Percentiles rank a stretch among this genome's conserved stretches.
Evolutionary conservation across 2,113 vertebrate species (phyloP).

Genomic region (Gallinago paraguaiae): DNA sequence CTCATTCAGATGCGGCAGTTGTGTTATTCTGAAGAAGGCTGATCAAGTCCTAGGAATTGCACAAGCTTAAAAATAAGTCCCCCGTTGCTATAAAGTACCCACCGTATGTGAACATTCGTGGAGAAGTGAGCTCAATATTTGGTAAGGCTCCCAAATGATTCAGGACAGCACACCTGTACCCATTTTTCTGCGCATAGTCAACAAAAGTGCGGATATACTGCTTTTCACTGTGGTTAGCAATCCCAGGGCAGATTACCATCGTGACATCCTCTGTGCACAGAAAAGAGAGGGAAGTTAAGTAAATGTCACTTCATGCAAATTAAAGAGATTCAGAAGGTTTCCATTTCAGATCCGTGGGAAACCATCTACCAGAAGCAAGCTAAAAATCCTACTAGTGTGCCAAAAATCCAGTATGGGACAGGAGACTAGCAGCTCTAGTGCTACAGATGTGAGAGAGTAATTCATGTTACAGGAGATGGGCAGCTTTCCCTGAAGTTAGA

Average conservation of each 20-base stretch:
- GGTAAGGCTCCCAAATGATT: conserved; percentile 96
- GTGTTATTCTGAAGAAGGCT: neutral
- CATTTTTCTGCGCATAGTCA: conserved; percentile 92
- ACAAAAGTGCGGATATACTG: conserved; percentile 98
- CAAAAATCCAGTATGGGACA: neutral
- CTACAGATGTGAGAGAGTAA: neutral
- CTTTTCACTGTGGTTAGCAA: conserved; percentile 98
- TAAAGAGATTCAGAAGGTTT: neutral
- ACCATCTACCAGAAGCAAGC: neutral
- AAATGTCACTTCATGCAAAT: conserved; percentile 60
- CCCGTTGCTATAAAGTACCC: neutral
- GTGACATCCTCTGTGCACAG: conserved; percentile 88
- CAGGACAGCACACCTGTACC: conserved; percentile 94
- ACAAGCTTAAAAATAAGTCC: neutral
- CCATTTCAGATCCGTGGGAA: conserved; percentile 5
- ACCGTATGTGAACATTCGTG: conserved; percentile 99
- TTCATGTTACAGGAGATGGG: neutral
- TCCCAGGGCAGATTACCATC: conserved; percentile 98
- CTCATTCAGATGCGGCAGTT: neutral
- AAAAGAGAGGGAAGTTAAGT: conserved; percentile 22
- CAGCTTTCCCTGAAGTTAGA: too few relatives aligned
- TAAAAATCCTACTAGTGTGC: neutral
- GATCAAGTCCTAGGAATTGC: neutral
- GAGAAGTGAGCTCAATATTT: conserved; percentile 95
- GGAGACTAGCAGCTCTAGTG: neutral